Evolutionary conservation across 1,140 invertebrate genomes (phyloP).

Genomic region (Rhagoletis pomonella): DNA sequence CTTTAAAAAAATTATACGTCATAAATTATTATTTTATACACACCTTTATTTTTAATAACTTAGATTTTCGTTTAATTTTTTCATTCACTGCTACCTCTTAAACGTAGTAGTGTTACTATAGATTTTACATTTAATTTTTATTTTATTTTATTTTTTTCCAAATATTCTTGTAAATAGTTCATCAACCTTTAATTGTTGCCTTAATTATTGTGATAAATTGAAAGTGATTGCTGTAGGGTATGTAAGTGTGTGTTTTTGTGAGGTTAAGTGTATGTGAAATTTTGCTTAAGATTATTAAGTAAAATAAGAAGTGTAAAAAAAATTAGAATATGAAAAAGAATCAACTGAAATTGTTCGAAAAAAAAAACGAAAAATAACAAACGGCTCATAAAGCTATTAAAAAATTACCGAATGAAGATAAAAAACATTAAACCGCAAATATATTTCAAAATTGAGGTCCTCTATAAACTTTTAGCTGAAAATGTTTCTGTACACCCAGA

Average conservation of each 20-base stretch:
- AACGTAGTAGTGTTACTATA: slow-evolving; percentile 44
- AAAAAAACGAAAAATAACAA: background rate
- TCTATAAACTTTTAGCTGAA: no score
- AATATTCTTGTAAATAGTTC: slow-evolving; percentile 58
- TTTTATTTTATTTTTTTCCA: slow-evolving; percentile 47
- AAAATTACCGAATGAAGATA: no score
- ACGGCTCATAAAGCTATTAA: no score
- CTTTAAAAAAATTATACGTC: slow-evolving; percentile 42
- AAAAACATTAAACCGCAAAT: no score
- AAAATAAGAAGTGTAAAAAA: background rate
- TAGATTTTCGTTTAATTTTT: background rate
- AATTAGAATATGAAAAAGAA: background rate
- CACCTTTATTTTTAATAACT: slow-evolving; percentile 36
- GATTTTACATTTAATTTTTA: background rate
- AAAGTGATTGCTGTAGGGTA: background rate
- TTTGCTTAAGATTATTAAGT: background rate
- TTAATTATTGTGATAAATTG: slow-evolving; percentile 32
- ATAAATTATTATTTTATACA: slow-evolving; percentile 16
- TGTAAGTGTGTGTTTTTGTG: background rate
- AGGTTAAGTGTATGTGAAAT: background rate
- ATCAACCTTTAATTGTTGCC: slow-evolving; percentile 58
- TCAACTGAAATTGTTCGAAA: background rate
- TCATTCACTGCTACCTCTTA: slow-evolving; percentile 30
- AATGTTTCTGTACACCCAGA: no score
- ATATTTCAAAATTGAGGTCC: no score